phyloP scores from a whole-genome alignment of 2,113 vertebrate genomes.

The Rafetus swinhoei region DNA sequence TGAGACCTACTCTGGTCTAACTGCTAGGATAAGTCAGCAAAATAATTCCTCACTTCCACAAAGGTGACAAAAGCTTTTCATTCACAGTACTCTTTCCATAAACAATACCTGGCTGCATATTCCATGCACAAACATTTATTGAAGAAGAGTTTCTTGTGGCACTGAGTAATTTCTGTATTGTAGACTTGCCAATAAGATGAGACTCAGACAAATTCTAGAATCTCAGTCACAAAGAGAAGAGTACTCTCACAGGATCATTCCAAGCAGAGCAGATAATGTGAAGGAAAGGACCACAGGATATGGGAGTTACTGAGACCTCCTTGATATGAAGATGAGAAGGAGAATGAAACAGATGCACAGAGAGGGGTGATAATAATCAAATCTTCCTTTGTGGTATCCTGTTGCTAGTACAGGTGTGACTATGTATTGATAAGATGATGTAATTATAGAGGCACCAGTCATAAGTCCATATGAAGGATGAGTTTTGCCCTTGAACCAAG shows the following conservation, averaged over 20 bases:
- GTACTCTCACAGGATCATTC: background rate
- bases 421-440: background rate
- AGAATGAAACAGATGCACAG: background rate
- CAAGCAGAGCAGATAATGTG: background rate
- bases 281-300: background rate
- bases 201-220: background rate
- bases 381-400: background rate
- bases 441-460: rapidly evolving
- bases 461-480: background rate
- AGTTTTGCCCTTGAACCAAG: background rate
- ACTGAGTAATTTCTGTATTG: background rate
- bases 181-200: background rate
- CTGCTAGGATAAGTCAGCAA: background rate
- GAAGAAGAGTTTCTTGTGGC: background rate
- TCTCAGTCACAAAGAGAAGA: background rate
- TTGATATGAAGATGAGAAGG: background rate
- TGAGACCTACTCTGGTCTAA: background rate
- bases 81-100: background rate
- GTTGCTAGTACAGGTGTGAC: rapidly evolving
- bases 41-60: background rate
- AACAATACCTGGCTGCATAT: background rate
- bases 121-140: background rate
- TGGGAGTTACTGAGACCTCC: background rate
- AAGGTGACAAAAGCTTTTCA: background rate
- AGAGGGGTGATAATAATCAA: background rate